Evolutionary conservation across 2,113 vertebrate species (phyloP), one percentile per base, ranked within the genome.

Genomic region (Triplophysa tibetana): DNA sequence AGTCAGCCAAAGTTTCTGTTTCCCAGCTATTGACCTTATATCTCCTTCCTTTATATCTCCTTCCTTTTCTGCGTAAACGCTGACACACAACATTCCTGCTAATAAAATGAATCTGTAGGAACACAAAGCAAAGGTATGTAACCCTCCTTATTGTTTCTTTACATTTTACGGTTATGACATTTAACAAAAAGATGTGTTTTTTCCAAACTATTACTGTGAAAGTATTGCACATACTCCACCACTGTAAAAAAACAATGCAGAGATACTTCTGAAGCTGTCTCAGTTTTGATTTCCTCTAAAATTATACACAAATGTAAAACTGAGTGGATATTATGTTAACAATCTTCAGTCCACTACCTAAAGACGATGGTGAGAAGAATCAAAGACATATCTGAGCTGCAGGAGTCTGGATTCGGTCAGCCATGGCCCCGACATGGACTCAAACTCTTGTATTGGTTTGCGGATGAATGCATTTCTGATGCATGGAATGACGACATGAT

Each of bases 361-460:
- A 48, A 23, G 54, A 4, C 11, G 0, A 78, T 82, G 75, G 21
- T 56, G 13, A 69, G n/a, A 56, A 78, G 56, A 21, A 33, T 83
- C 4, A 76, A 69, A 1, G 70, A 79, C 14, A 19, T 83, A 13
- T 0, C 14, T 0, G 43, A 79, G 0, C 79, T 81, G 23, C 7
- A n/a, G 0, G 5, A 58, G n/a, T 73, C 74, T 0, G 56, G 56
- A 3, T 84, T 74, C 48, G 76, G 70, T 16, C 54, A 64, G 54
- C 83, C 79, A 1, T 4, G 0, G 13, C 83, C 79, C 19, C 62
- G 79, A 8, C 70, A 75, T 29, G 83, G 83, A 13, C 63, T 84
- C 19, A 43, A 43, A 13, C 75, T 84, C 5, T 26, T 84, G 8
- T 78, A 72, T 68, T 84, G 83, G 83, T 78, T 81, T 21, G 68